Evolutionary conservation across 1,140 invertebrate species (phyloP), one percentile per base, ranked within the genome.

Genomic region (Lamellibrachia luymesi): DNA sequence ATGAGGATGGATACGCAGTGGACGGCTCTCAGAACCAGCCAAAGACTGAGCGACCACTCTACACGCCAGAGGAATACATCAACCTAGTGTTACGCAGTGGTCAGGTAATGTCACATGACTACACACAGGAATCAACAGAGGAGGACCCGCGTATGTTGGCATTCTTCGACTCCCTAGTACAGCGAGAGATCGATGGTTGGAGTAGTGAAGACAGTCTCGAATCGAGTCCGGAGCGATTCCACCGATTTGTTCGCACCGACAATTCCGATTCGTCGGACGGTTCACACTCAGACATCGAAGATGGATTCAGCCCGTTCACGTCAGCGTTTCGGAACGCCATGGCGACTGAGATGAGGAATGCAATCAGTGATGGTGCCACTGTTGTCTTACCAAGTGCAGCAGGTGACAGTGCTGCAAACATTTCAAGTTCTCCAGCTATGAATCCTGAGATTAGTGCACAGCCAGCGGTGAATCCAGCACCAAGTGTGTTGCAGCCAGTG

Each of bases 71-170:
- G 94, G 98, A 98, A 95, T 98, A 98, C 94, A 97, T 98, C 90
- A 97, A 97, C 93, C 97, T 99, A 51, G 97, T 98, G 0, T 97
- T 98, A 89, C 97, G 97, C 93, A 98, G 97, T 95, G 98, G 98
- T 94, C 97, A 97, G 95, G 95, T 96, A 25, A 96, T 96, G 95
- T 95, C 96, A n/a, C 96, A 97, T 94, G 97, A 97, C 94, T 97
- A 97, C 94, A 98, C 97, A 94, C 97, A 98, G 94, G 97, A 98
- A 94, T 98, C 98, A 6, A 98, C 97, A 0, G 97, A 97, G 90
- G 98, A 99, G 96, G 98, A 99, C 96, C 98, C 98, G 1, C 97
- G 98, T 91, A 99, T 99, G 98, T 98, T 99, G 97, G 98, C 98
- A 49, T 99, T 99, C 96, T 99, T 99, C 95, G 98, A 99, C 96